These are phyloP conservation scores for Lasioglossum calceatum DNA, from an alignment of 2,888 invertebrate genomes.

Conservation along the genomic window DNA sequence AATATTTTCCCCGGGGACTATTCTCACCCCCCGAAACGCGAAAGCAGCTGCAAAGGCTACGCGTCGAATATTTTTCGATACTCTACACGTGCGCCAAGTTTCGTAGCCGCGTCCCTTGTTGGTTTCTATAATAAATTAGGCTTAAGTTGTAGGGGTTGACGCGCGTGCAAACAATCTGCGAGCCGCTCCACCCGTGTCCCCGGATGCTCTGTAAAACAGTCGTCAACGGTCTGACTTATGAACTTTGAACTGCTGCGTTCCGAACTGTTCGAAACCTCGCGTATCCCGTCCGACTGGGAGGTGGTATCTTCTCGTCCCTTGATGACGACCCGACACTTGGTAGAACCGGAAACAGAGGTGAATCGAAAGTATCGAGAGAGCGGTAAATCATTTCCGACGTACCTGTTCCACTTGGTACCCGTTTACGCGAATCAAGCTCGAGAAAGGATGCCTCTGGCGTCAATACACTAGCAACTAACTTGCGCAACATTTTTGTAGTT, in stretches of 20 bases:
- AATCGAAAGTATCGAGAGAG: background rate
- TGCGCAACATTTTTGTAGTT: background rate
- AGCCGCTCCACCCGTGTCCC: background rate
- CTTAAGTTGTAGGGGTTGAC: background rate
- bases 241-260: background rate
- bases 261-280: background rate
- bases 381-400: background rate
- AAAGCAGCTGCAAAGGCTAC: background rate
- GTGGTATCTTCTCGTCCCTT: background rate
- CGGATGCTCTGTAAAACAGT: background rate
- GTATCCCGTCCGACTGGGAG: background rate
- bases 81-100: background rate
- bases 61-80: background rate
- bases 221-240: background rate
- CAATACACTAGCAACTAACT: background rate
- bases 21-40: background rate
- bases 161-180: background rate
- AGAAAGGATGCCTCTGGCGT: background rate
- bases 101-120: background rate
- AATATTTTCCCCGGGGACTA: background rate
- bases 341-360: background rate
- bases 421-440: too few relatives aligned
- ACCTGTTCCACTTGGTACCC: background rate
- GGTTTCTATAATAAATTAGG: constrained; percentile 12
- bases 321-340: background rate